Base-by-base conservation (phyloP, 2,113 vertebrate genomes). In the Piprites chloris region DNA sequence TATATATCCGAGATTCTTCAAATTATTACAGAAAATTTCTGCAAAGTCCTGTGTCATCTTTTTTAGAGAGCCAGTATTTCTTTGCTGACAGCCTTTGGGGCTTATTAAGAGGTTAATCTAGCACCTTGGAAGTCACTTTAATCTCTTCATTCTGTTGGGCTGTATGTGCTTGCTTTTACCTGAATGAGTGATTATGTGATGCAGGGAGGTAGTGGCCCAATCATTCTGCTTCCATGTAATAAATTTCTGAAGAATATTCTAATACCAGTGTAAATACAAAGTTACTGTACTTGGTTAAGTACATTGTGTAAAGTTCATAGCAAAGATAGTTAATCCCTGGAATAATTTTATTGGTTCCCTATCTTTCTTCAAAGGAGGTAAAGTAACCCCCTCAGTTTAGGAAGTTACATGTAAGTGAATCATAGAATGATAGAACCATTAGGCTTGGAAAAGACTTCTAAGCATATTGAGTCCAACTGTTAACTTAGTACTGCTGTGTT, bases 401-500 rank as follows among this genome's bases (percentile, higher is more conserved):
- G 21, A 82, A 75, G 19, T 50, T 71, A 12, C 0, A 0, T 53
- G 11, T 72, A 42, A n/a, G 13, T 72, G 20, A 33, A 21, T n/a
- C 0, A 0, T 46, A 33, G 23, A 52, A 39, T 67, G 19, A 17
- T 39, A 39, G 33, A 59, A 21, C 14, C 5, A 4, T 39, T 59
- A 74, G 67, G 8, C 12, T 9, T 59, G 27, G 27, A 44, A 74
- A 66, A 50, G 12, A 52, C 6, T 9, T 49, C 55, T 9, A 46
- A 28, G n/a, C 8, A 47, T n/a, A 13, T 13, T 23, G 22, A 21
- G 12, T 33, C 33, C 46, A 46, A 1, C 33, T 87, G 39, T 37
- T 61, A 61, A 52, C 33, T 11, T 61, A 6, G 3, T 46, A 28
- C 22, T 46, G 27, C 28, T 53, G 19, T 62, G 23, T 69, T 46